Evolutionary conservation across 2,888 invertebrate species (phyloP), one percentile per base, ranked within the genome.

Genomic region (Caenorhabditis becei): DNA sequence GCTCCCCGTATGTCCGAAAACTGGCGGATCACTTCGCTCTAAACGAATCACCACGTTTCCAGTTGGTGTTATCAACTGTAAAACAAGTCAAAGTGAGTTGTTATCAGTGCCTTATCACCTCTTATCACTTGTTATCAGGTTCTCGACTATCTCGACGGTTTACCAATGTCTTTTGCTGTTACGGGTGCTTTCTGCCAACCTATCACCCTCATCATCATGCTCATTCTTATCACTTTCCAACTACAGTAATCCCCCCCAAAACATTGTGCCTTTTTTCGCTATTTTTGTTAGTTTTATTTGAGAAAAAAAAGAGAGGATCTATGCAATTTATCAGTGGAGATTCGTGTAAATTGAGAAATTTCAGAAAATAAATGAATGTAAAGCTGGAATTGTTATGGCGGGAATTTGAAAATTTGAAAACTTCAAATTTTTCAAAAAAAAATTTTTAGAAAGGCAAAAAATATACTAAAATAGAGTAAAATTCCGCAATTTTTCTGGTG

Each of bases 41-140:
- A 41, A 86, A 86, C 62, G 83, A 86, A 58, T 80, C 86, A 23
- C 87, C 85, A 24, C 85, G 90, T 10, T 89, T 90, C 61, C 90
- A 90, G 71, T 77, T 90, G 47, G 83, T 90, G 7, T 83, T 90
- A 5, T 90, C 90, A 10, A 88, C 88, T 24, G 87, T 90, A 14
- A 89, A 88, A 83, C 89, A 89, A 74, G 67, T 85, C 37, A 83
- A 81, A 66, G 83, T 79, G 56, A 53, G 79, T 54, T 14, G 49
- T 20, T 59, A 18, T 32, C 56, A n/a, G 18, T 32, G n/a, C n/a
- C n/a, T 32, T 56, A 44, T n/a, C 47, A 18, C 14, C n/a, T 61
- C n/a, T 41, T 8, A 35, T 35, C 35, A 35, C 23, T n/a, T n/a
- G n/a, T n/a, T 49, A 51, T 0, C 66, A 74, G 74, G 83, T 84